Base-by-base conservation (phyloP, 2,888 invertebrate genomes). In the Pseudococcus viburni region DNA sequence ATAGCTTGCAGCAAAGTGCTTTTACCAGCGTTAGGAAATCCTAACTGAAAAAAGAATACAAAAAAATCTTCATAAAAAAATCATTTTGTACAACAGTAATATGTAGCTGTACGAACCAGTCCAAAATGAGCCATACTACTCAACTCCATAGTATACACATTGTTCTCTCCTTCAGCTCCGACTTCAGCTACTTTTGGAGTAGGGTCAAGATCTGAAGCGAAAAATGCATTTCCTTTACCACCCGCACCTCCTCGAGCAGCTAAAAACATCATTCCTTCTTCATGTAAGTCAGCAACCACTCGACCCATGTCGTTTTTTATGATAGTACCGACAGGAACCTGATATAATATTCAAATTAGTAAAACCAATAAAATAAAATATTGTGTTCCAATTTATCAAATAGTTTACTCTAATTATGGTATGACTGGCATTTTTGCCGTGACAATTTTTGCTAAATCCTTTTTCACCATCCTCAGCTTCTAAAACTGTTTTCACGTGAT, bases 221-320 rank as follows among this genome's bases (percentile, higher is more conserved):
- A 99, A 92, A 96, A 98, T 89, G 94, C 94, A 92, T 99, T 99
- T 0, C 99, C 99, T 91, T 96, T 95, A 0, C 99, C 99, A 0
- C 99, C 99, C 0, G 96, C 95, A 5, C 99, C 99, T 0, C 99
- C 99, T 89, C 98, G 93, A 15, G 99, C 98, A 11, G 96, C 98
- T 19, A 99, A 93, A 92, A 97, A 99, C 94, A 97, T 95, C 85
- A 95, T 92, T 6, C 95, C 95, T 55, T 93, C 93, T 88, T 92
- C 91, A 51, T 93, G 91, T 89, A 98, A 92, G 91, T 96, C 96
- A 0, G 94, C 95, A 12, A 97, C 92, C 64, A 94, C 92, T 88
- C 92, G 91, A 0, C 95, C 94, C 2, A 92, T 90, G 89, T 90
- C 89, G 89, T 94, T 94, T 89, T 94, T 94, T 83, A 97, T 92